phyloP scores from a whole-genome alignment of 2,113 vertebrate species.

The Pterocles burchelli region DNA sequence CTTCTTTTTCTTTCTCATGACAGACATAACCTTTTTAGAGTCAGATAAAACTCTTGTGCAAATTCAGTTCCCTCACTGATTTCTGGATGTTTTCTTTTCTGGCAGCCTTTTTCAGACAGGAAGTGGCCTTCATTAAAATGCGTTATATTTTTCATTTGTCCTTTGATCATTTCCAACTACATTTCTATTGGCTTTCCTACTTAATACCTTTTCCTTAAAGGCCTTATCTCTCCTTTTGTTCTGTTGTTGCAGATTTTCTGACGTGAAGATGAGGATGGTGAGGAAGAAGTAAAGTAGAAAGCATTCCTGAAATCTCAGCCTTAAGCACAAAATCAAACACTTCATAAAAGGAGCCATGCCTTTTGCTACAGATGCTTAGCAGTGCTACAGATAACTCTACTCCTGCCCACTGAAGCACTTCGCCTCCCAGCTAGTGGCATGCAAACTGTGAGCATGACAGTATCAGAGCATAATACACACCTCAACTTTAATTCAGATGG shows the following conservation, averaged over 20 bases:
- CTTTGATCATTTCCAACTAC: not conserved
- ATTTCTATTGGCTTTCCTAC: not conserved
- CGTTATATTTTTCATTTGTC: not conserved
- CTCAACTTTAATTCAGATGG: not conserved
- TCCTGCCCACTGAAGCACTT: not conserved
- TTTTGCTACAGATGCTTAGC: not conserved
- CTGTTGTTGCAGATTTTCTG: not conserved
- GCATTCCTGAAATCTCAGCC: not conserved
- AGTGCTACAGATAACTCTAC: not conserved
- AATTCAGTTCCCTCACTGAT: not conserved
- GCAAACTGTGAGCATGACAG: not conserved
- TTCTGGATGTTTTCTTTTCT: not conserved
- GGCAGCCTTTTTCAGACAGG: not conserved
- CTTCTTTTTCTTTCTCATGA: conserved; percentile 26
- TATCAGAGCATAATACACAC: not conserved
- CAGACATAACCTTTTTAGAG: not conserved
- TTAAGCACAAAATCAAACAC: not conserved
- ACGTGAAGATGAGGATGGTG: not conserved
- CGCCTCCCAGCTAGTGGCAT: not conserved
- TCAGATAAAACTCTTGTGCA: not conserved
- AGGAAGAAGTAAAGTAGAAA: not conserved
- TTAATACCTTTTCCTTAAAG: not conserved
- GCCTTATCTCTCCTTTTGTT: not conserved
- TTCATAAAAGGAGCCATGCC: not conserved
- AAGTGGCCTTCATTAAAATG: not conserved